These are phyloP conservation scores for Notospermus geniculatus DNA, from an alignment of 1,140 invertebrate species.

Conservation along the genomic window DNA sequence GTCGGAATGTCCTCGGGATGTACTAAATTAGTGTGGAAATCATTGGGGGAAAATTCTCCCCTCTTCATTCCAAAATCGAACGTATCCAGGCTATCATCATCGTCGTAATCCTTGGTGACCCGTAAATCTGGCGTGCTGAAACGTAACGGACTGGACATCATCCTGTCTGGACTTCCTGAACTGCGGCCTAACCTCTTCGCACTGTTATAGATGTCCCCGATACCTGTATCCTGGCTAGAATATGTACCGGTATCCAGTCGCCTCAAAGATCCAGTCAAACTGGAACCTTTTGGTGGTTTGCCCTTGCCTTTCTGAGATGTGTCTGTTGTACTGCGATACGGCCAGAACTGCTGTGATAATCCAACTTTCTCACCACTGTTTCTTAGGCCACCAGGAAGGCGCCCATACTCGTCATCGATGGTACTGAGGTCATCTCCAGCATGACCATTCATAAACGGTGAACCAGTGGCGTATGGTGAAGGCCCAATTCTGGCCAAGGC, in stretches of 20 bases:
- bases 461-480: no score
- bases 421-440: not conserved
- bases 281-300: not conserved
- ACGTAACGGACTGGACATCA: no score
- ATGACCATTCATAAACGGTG: no score
- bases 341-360: constrained; percentile 7
- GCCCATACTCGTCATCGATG: not conserved
- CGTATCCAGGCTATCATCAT: no score
- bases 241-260: not conserved
- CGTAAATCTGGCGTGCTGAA: no score
- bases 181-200: no score
- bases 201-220: not conserved
- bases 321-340: constrained; percentile 1
- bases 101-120: no score
- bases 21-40: not conserved
- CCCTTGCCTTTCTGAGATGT: not conserved
- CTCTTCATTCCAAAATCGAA: no score
- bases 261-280: no score
- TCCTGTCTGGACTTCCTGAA: no score
- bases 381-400: constrained; percentile 4
- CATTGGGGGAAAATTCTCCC: no score
- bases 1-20: constrained; percentile 6
- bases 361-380: constrained; percentile 3
- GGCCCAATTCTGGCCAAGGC: no score
- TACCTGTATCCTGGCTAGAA: constrained; percentile 3